Evolutionary conservation across 2,797 vertebrate species (phyloP).

Genomic region (Lutjanus campechanus): DNA sequence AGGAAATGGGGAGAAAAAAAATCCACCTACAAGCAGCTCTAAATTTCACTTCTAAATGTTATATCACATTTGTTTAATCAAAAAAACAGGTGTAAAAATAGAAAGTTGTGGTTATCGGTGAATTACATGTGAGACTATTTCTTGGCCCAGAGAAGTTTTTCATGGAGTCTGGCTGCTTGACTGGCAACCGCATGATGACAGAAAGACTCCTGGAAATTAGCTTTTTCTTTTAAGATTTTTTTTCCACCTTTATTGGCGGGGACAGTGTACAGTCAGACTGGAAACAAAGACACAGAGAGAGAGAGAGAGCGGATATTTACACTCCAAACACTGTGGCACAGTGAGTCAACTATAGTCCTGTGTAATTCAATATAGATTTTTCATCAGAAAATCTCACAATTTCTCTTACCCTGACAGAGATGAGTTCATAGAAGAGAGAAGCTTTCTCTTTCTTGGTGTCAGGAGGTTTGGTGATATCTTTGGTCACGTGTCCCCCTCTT

Average conservation of each 20-base stretch:
- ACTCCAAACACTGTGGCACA: neutral
- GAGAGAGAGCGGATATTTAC: neutral
- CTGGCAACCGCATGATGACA: neutral
- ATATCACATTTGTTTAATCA: neutral
- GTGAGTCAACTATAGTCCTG: no score
- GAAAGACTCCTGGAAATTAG: neutral
- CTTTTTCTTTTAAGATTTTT: neutral
- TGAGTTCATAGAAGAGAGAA: conserved; percentile 86
- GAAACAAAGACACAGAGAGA: neutral
- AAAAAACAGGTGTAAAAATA: neutral
- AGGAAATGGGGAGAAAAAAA: no score
- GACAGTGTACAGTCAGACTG: neutral
- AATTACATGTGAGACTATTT: neutral
- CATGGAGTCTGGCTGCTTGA: neutral
- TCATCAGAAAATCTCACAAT: neutral
- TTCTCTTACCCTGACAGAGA: conserved; percentile 89
- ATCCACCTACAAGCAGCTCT: neutral
- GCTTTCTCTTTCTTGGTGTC: conserved; percentile 85
- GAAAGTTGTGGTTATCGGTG: neutral
- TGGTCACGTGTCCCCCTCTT: conserved; percentile 53
- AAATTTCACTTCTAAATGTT: neutral
- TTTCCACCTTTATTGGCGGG: neutral
- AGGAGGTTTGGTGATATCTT: conserved; percentile 57
- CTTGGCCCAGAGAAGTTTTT: neutral
- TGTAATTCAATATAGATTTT: neutral